phyloP scores from a whole-genome alignment of 2,797 vertebrate species.

The Spinus olivaceus region DNA sequence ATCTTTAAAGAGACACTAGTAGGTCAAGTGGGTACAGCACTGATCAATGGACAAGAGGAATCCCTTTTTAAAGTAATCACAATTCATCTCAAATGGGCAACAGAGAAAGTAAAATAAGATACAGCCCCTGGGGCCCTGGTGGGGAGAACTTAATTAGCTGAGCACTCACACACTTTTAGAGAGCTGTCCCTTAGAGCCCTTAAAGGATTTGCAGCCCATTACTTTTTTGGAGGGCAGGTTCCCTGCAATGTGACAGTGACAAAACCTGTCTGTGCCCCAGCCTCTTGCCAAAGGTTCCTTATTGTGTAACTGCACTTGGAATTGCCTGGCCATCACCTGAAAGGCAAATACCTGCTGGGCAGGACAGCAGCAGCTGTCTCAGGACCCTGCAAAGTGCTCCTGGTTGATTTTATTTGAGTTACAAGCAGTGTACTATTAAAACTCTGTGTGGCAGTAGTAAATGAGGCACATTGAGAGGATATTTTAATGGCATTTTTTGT shows the following conservation, averaged over 20 bases:
- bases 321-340: neutral
- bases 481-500: neutral
- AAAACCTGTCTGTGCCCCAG: neutral
- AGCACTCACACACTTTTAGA: neutral
- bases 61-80: conserved; percentile 18
- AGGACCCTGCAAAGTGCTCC: neutral
- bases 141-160: neutral
- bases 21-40: conserved; percentile 51
- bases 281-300: neutral
- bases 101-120: neutral
- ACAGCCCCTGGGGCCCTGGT: neutral
- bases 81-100: conserved; percentile 39
- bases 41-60: conserved; percentile 36
- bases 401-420: neutral
- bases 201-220: neutral
- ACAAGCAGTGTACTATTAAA: fast-evolving
- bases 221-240: neutral
- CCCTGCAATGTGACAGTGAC: neutral
- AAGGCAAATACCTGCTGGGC: neutral
- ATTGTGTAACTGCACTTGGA: neutral
- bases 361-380: neutral
- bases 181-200: neutral
- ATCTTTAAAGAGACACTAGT: conserved; percentile 59
- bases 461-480: fast-evolving
- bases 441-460: neutral